Evolutionary conservation across 23 tunicate genomes (phyloP), one percentile per base, ranked within the genome.

Genomic region (Phallusia fumigata): DNA sequence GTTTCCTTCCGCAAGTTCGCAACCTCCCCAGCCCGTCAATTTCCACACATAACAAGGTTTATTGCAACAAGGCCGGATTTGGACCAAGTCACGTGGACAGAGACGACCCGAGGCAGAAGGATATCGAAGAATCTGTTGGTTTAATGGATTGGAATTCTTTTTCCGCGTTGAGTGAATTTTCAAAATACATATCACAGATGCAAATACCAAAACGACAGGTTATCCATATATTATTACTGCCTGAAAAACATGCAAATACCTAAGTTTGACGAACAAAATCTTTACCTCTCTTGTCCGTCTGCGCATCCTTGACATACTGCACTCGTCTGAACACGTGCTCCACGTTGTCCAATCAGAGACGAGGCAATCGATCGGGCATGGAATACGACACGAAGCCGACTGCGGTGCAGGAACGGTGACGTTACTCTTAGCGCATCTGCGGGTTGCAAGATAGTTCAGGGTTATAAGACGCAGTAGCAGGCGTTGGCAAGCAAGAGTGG

Each of bases 21-120:
- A 93, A 22, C 76, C 53, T 15, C 74, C 65, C 98, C 98, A 93
- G 15, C 75, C 90, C 24, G 34, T 65, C 3, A 93, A 78, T 52
- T 40, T 58, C 93, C 93, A 93, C 33, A 32, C n/a, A 81, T 93
- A 92, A 76, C 98, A 93, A 33, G 93, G 93, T 45, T 77, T 83
- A 12, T 80, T 77, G 19, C 81, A 76, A 36, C 98, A 93, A 8
- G 98, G 98, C 5, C 36, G 44, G 32, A 3, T 78, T 81, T 93
- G 95, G 13, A 53, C 65, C 5, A 86, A 32, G 19, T 75, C 87
- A 18, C 21, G 45, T 6, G 86, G 86, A 65, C 98, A 93, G 16
- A 76, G 31, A 28, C 98, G 93, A 21, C 98, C 98, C 35, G 65
- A 34, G 3, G 31, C 21, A 13, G 80, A 53, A 18, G 97, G 76